phyloP scores from a whole-genome alignment of 2,888 invertebrate species.

The Amphipyra berbera region DNA sequence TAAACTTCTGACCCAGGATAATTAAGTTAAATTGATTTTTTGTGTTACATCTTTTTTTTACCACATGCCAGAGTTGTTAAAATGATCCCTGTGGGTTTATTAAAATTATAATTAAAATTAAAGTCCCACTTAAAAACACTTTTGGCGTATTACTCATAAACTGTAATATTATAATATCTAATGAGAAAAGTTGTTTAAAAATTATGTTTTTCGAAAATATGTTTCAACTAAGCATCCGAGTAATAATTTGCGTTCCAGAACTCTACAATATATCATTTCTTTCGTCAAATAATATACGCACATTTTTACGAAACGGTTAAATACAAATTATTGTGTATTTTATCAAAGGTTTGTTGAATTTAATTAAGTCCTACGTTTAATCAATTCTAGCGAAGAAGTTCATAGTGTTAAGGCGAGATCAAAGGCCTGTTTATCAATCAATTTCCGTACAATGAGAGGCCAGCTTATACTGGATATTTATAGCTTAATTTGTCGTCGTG shows the following conservation, averaged over 20 bases:
- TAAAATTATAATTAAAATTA: background rate
- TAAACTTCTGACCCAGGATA: background rate
- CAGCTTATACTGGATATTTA: too few relatives aligned
- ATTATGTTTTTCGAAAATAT: too few relatives aligned
- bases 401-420: conserved; percentile 35
- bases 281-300: too few relatives aligned
- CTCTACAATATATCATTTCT: background rate
- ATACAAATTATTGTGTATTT: conserved; percentile 11
- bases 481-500: too few relatives aligned
- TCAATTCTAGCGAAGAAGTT: conserved; percentile 26
- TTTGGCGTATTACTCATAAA: background rate
- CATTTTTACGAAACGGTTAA: background rate
- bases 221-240: background rate
- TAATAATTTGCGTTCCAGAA: background rate
- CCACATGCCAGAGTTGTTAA: background rate
- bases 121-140: background rate
- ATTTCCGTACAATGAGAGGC: too few relatives aligned
- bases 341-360: conserved; percentile 29
- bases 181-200: too few relatives aligned
- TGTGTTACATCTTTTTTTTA: background rate
- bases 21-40: background rate
- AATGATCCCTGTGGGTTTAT: background rate
- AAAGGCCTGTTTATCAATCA: conserved; percentile 47
- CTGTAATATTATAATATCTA: too few relatives aligned
- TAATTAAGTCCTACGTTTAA: conserved; percentile 34